These are phyloP conservation scores for Piprites chloris DNA, from an alignment of 2,113 vertebrate genomes.

Conservation along the genomic window DNA sequence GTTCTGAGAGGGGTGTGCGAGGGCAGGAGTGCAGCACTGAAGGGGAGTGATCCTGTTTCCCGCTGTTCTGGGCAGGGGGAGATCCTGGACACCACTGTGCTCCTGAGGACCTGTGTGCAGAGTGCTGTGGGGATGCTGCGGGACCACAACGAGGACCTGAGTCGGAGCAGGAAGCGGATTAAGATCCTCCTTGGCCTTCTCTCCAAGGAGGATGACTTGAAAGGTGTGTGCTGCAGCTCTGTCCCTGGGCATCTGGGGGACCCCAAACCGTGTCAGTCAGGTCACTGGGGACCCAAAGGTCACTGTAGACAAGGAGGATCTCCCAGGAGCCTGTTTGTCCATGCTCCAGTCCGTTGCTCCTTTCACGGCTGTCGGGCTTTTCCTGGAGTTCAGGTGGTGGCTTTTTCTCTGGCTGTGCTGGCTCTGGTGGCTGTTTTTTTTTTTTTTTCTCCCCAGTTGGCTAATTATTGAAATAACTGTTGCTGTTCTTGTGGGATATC, in stretches of 20 bases:
- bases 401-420: not conserved
- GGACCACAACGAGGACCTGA: conserved; percentile 71
- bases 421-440: not conserved
- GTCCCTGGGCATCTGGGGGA: not conserved
- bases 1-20: not conserved
- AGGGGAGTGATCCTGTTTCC: not conserved
- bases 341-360: not conserved
- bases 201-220: conserved; percentile 59
- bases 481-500: not conserved
- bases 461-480: not conserved
- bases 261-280: not conserved
- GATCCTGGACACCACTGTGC: conserved; percentile 82
- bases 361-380: not conserved
- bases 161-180: conserved; percentile 81
- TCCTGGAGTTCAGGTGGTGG: not conserved
- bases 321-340: not conserved
- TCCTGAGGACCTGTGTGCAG: conserved; percentile 90
- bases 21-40: not conserved
- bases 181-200: conserved; percentile 85
- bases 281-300: not conserved
- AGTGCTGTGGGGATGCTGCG: conserved; percentile 87
- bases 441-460: not conserved
- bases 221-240: conserved; percentile 58
- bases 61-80: not conserved
- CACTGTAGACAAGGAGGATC: not conserved